A percentile compares a stretch with the other conserved stretches of the same genome.
Conservation (phyloP, 2,113 vertebrate genomes). For the Scartelaos histophorus region DNA sequence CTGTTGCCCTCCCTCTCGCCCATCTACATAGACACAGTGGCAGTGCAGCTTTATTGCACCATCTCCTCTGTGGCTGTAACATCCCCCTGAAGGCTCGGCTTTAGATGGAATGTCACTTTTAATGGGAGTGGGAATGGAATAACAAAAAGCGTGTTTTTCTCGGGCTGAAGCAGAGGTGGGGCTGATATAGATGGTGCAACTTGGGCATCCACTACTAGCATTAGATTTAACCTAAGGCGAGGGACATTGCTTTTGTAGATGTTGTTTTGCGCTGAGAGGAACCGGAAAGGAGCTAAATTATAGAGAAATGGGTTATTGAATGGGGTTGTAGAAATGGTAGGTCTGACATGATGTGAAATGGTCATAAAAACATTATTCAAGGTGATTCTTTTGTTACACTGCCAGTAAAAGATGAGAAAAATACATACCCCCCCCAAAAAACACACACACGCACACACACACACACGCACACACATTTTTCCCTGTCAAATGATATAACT, state of each 20-base stretch:
- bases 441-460: too few relatives aligned
- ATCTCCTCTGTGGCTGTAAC: slow-evolving; percentile 68
- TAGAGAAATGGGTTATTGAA: slow-evolving; percentile 27
- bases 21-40: slow-evolving; percentile 37
- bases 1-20: slow-evolving; percentile 36
- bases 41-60: slow-evolving; percentile 67
- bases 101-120: slow-evolving; percentile 87
- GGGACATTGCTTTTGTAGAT: slow-evolving; percentile 56
- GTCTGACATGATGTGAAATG: background rate
- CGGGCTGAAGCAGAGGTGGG: slow-evolving; percentile 62
- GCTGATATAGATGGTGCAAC: slow-evolving; percentile 63
- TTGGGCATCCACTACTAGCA: slow-evolving; percentile 56
- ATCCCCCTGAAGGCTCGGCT: slow-evolving; percentile 79
- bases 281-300: slow-evolving; percentile 46
- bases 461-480: too few relatives aligned
- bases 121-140: slow-evolving; percentile 84
- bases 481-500: too few relatives aligned
- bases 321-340: slow-evolving; percentile 24
- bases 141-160: slow-evolving; percentile 74
- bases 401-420: background rate
- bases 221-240: slow-evolving; percentile 59
- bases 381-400: background rate
- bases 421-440: too few relatives aligned
- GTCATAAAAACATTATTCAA: background rate
- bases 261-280: slow-evolving; percentile 52